These are phyloP conservation scores for Hyles euphorbiae DNA, from an alignment of 1,140 invertebrate genomes.

Conservation along the genomic window DNA sequence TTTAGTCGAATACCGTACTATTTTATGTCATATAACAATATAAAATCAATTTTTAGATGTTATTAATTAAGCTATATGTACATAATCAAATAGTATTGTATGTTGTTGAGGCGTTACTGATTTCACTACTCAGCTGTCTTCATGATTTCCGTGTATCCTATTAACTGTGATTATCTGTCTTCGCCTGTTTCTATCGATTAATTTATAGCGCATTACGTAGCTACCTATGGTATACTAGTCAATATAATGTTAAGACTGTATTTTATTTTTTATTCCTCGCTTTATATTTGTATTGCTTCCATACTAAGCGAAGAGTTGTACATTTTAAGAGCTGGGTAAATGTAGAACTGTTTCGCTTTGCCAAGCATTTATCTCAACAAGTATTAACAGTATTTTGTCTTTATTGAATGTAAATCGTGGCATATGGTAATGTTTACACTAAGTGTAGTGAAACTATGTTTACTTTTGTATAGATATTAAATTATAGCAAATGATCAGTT, in stretches of 20 bases:
- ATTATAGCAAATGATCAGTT: conserved; percentile 61
- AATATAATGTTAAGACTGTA: conserved; percentile 35
- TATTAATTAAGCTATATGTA: conserved; percentile 63
- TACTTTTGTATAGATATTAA: conserved; percentile 64
- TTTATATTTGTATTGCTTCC: conserved; percentile 11
- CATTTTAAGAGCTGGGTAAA: conserved; percentile 69
- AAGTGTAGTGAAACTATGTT: conserved; percentile 46
- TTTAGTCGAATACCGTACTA: conserved; percentile 36
- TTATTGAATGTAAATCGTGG: conserved; percentile 35
- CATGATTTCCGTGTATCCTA: conserved; percentile 11
- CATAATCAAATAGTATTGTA: conserved; percentile 55
- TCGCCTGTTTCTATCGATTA: conserved; percentile 7
- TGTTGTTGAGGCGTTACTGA: conserved; percentile 44
- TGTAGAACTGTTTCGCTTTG: conserved; percentile 54
- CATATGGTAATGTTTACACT: conserved; percentile 32
- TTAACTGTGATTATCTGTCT: conserved; percentile 22
- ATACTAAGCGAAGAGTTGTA: conserved; percentile 52
- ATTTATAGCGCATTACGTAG: conserved; percentile 2
- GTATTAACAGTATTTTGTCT: conserved; percentile 23
- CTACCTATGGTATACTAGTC: conserved; percentile 27
- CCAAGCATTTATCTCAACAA: neutral
- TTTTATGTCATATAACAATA: conserved; percentile 48
- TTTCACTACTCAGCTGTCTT: conserved; percentile 11
- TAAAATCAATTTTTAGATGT: conserved; percentile 55
- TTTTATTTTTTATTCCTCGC: conserved; percentile 19